Evolutionary conservation across 2,113 vertebrate genomes (phyloP).

Genomic region (Chlamydotis undulata): DNA sequence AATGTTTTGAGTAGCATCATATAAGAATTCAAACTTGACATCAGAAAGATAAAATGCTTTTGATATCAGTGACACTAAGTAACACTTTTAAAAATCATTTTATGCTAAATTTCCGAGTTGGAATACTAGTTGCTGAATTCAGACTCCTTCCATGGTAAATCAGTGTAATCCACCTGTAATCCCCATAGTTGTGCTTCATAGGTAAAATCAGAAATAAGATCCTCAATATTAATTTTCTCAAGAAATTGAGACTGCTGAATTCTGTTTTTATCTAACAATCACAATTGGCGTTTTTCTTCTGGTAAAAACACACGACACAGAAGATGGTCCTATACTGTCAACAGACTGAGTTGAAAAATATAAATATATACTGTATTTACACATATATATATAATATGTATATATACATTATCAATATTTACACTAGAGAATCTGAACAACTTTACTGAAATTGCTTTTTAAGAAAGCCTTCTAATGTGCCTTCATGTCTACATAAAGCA

Average conservation of each 20-base stretch:
- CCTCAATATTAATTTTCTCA: slow-evolving; percentile 77
- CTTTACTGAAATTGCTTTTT: slow-evolving; percentile 83
- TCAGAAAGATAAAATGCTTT: slow-evolving; percentile 52
- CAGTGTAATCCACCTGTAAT: not conserved
- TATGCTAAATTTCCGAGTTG: not conserved
- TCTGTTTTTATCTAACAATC: slow-evolving; percentile 79
- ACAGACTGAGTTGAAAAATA: slow-evolving; percentile 91
- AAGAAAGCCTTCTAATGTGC: slow-evolving; percentile 61
- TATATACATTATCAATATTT: slow-evolving; percentile 85
- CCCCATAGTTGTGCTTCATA: slow-evolving; percentile 87
- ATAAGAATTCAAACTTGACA: slow-evolving; percentile 43
- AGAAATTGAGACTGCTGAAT: slow-evolving; percentile 77
- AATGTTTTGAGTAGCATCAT: slow-evolving; percentile 26
- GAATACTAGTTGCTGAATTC: not conserved
- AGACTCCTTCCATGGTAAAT: not conserved
- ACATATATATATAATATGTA: slow-evolving; percentile 69
- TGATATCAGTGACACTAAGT: not conserved
- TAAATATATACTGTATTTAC: slow-evolving; percentile 79
- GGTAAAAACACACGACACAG: slow-evolving; percentile 82
- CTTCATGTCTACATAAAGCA: slow-evolving; percentile 22
- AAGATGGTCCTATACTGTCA: slow-evolving; percentile 80
- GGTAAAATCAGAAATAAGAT: slow-evolving; percentile 80
- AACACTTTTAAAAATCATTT: not conserved
- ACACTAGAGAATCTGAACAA: slow-evolving; percentile 76
- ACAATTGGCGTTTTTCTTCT: slow-evolving; percentile 72